Evolutionary conservation across 2,797 vertebrate species (phyloP), one percentile per base, ranked within the genome.

Genomic region (Hippopotamyrus pictus): DNA sequence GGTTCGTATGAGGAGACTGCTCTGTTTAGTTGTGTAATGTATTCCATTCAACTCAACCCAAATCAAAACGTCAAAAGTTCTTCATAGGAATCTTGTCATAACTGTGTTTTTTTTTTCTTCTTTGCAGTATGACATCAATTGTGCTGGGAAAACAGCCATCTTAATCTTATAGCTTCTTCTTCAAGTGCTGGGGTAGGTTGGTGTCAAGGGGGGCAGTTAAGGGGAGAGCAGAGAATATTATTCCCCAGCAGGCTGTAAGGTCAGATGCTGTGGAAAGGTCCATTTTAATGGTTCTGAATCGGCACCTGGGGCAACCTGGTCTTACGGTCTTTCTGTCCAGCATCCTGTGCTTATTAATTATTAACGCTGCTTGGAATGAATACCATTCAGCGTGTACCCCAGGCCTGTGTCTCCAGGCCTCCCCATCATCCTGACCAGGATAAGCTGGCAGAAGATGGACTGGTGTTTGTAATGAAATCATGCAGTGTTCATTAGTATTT

Each of bases 311-410:
- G 73, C 17, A 44, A 41, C 41, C 73, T 54, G 85, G 22, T 41
- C 14, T 54, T 57, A 11, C n/a, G 62, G 65, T 22, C 33, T 76
- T 87, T 62, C 62, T 54, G 59, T 17, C 62, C 37, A 9, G 33
- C 4, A 22, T 73, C 46, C 57, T 48, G 33, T 57, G 48, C 14
- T 62, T 88, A 33, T 86, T 41, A 90, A 86, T 90, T 88, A 90
- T 88, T 90, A 69, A 88, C 19, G 9, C 12, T 88, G 57, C 57
- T 76, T 57, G 82, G 87, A 86, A 86, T 86, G 54, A 88, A 73
- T 37, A 5, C 29, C 65, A 37, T 73, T 6, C 29, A 73, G 12
- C 1, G 65, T 73, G 65, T 7, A 17, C 1, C 65, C 65, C 65
- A 37, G 65, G 29, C 29, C 29, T 73, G 5, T 6, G 14, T 33